Percentiles rank a stretch among this genome's conserved stretches.
phyloP scores from a whole-genome alignment of 37 sponge, comb jelly and placozoan genomes.

The Crambe crambe region DNA sequence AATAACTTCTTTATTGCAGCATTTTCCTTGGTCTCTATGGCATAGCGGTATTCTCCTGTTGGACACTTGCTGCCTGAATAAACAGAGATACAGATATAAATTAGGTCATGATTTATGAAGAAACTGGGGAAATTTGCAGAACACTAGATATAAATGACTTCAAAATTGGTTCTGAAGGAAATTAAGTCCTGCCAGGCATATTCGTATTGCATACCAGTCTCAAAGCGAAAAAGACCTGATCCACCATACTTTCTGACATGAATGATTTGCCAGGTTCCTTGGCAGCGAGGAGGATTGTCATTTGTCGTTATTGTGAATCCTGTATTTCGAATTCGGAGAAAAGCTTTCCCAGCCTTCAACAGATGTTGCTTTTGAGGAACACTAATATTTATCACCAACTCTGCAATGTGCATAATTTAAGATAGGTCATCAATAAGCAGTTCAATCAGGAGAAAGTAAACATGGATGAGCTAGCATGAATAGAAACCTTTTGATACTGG shows the following conservation, averaged over 20 bases:
- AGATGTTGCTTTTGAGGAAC: slow-evolving; percentile 51
- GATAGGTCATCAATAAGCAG: neutral
- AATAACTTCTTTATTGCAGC: slow-evolving; percentile 43
- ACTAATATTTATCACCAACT: slow-evolving; percentile 44
- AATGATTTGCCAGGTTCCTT: slow-evolving; percentile 64
- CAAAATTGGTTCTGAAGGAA: neutral
- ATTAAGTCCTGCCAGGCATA: too few relatives aligned
- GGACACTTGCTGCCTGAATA: slow-evolving; percentile 53
- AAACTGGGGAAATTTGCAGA: neutral
- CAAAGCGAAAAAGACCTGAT: slow-evolving; percentile 32
- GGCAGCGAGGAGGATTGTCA: slow-evolving; percentile 62
- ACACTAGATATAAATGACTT: too few relatives aligned
- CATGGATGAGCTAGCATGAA: too few relatives aligned
- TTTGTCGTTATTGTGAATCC: slow-evolving; percentile 69
- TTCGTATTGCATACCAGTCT: slow-evolving; percentile 38
- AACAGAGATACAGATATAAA: slow-evolving; percentile 3
- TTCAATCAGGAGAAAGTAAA: too few relatives aligned
- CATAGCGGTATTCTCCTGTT: slow-evolving; percentile 46
- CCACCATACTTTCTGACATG: slow-evolving; percentile 74
- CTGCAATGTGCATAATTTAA: slow-evolving; percentile 31
- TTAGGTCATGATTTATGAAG: neutral
- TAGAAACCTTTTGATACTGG: too few relatives aligned
- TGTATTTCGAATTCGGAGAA: slow-evolving; percentile 54
- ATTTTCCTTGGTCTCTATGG: slow-evolving; percentile 45
- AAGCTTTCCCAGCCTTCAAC: slow-evolving; percentile 39